phyloP scores from a whole-genome alignment of 2,888 invertebrate genomes.

The Hypena proboscidalis region DNA sequence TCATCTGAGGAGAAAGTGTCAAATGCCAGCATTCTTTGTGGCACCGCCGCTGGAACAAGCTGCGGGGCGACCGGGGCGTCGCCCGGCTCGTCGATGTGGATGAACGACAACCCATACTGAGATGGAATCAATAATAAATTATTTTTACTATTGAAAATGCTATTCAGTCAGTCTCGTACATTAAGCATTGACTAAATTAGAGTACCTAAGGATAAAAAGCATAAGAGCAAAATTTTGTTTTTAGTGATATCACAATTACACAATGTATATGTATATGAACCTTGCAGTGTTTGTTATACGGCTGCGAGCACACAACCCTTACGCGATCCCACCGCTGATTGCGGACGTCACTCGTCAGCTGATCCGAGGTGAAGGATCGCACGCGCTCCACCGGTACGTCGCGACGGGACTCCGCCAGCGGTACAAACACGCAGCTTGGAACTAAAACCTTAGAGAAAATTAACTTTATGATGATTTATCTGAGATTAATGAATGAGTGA shows the following conservation, averaged over 20 bases:
- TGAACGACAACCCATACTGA: constrained; percentile 92
- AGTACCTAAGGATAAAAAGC: too few species aligned
- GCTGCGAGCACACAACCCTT: constrained; percentile 94
- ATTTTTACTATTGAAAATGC: too few species aligned
- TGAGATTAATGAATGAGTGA: not conserved
- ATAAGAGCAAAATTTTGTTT: too few species aligned
- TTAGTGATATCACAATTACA: too few species aligned
- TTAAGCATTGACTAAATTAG: too few species aligned
- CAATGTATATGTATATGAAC: constrained; percentile 23
- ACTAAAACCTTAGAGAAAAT: constrained; percentile 93
- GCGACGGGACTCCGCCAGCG: constrained; percentile 89
- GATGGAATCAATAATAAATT: constrained; percentile 15
- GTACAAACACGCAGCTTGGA: constrained; percentile 92
- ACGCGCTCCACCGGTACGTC: constrained; percentile 87
- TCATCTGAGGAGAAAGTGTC: constrained; percentile 85
- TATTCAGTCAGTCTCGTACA: too few species aligned
- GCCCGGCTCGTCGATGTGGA: constrained; percentile 86
- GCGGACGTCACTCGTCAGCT: constrained; percentile 82
- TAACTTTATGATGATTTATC: too few species aligned
- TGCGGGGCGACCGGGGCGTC: constrained; percentile 12
- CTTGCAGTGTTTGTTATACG: constrained; percentile 91
- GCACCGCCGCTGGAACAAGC: constrained; percentile 10
- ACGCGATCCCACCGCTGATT: constrained; percentile 92
- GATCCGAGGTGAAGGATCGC: constrained; percentile 88
- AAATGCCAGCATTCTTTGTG: constrained; percentile 40